Evolutionary conservation across 1,140 invertebrate species (phyloP).

Genomic region (Acromyrmex charruanus): DNA sequence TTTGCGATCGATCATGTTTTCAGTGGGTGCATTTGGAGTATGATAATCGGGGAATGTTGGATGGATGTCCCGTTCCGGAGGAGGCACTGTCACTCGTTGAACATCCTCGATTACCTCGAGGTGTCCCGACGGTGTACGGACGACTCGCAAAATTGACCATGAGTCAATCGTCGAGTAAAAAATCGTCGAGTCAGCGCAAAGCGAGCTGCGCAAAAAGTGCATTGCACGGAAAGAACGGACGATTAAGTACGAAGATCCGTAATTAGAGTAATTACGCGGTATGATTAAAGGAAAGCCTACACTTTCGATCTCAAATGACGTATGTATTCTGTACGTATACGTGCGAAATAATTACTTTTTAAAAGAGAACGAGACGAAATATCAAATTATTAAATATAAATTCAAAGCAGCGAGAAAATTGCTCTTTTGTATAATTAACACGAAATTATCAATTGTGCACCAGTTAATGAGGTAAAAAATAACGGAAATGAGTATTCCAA

Average conservation of each 20-base stretch:
- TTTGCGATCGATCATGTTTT: no score
- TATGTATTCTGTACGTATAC: not conserved
- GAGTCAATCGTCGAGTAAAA: not conserved
- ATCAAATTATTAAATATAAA: not conserved
- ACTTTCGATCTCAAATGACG: not conserved
- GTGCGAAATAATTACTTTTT: not conserved
- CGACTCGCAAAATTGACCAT: not conserved
- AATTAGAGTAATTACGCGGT: not conserved
- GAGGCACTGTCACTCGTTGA: not conserved
- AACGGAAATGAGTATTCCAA: not conserved
- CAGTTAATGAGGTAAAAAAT: not conserved
- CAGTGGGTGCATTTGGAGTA: constrained; percentile 13
- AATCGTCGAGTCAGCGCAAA: not conserved
- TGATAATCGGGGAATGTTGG: not conserved
- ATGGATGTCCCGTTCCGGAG: not conserved
- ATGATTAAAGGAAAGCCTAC: not conserved
- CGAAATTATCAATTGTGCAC: not conserved
- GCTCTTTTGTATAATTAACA: not conserved
- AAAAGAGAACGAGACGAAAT: not conserved
- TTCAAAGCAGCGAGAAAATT: not conserved
- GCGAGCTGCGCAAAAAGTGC: not conserved
- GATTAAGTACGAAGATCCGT: not conserved
- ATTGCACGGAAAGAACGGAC: not conserved
- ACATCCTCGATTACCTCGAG: not conserved
- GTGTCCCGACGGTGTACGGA: constrained; percentile 27